Base-by-base conservation (phyloP, 2,797 vertebrate genomes). In the Eupleurogrammus muticus region DNA sequence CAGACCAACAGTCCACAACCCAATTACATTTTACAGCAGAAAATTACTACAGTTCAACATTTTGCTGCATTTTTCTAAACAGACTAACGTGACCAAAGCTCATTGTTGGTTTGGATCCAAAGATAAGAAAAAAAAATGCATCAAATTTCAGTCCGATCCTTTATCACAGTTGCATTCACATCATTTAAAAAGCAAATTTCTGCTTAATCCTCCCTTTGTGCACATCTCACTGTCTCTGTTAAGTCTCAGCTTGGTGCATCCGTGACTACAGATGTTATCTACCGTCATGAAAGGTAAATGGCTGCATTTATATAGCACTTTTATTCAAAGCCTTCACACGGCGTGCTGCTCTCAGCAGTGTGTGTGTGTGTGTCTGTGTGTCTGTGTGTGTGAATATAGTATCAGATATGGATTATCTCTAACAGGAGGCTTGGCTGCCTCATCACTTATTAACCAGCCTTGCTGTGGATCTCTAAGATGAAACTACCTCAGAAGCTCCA, bases 361-460 rank as follows among this genome's bases (percentile, higher is more conserved):
- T 59, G 66, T 61, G 48, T 13, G 24, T 20, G 54, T 47, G 19
- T 68, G 40, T 47, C 66, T 52, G 36, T 61, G n/a, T 28, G 65
- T 50, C 47, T 21, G 55, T 62, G 51, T 28, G 62, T 70, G 72
- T 56, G 80, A 78, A 81, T 79, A 64, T 74, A 63, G 82, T 71
- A 79, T 81, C 77, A 81, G 66, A 70, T 81, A 78, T 82, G 77
- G 78, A 84, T 87, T 66, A 79, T 82, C 63, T 73, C 48, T 55
- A 71, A 21, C n/a, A 76, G 59, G 54, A 77, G 72, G 66, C 63
- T 66, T 24, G 73, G 82, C 70, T 68, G 69, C 58, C 73, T 87
- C 84, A 86, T 90, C 66, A 79, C 67, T 88, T 88, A 90, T 90
- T 85, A 70, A 88, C 56, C 48, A 35, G 24, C 67, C 49, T 78